phyloP scores from a whole-genome alignment of 2,888 invertebrate genomes.

The Phengaris arion region DNA sequence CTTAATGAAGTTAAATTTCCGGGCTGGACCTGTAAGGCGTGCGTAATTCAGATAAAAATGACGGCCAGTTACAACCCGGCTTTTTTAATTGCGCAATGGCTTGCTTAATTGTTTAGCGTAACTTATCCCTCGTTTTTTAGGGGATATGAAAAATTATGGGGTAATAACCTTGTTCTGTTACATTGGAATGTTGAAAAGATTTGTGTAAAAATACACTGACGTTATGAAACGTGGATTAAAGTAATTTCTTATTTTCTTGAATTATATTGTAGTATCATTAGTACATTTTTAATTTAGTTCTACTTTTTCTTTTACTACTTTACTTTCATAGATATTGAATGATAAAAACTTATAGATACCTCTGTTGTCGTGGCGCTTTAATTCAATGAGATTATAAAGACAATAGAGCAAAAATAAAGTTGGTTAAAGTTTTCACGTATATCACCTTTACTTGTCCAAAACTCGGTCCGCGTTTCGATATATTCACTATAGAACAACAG shows the following conservation, averaged over 20 bases:
- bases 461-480: conserved; percentile 54
- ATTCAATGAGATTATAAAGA: conserved; percentile 8
- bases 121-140: conserved; percentile 14
- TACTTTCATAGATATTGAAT: too few relatives aligned
- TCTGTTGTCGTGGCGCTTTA: not conserved
- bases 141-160: conserved; percentile 6
- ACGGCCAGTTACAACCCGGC: conserved; percentile 60
- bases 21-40: conserved; percentile 72
- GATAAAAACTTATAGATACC: not conserved
- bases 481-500: conserved; percentile 71
- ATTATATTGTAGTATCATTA: not conserved
- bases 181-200: not conserved
- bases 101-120: conserved; percentile 16
- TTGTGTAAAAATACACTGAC: not conserved
- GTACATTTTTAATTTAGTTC: not conserved
- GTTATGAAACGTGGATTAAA: not conserved
- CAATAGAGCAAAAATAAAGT: conserved; percentile 28
- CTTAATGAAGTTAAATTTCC: conserved; percentile 80
- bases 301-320: too few relatives aligned
- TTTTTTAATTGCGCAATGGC: conserved; percentile 42
- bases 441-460: conserved; percentile 40
- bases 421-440: conserved; percentile 30
- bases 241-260: not conserved
- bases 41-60: conserved; percentile 76
- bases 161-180: conserved; percentile 12